phyloP scores from a whole-genome alignment of 2,888 invertebrate species.

The Nebria salina region DNA sequence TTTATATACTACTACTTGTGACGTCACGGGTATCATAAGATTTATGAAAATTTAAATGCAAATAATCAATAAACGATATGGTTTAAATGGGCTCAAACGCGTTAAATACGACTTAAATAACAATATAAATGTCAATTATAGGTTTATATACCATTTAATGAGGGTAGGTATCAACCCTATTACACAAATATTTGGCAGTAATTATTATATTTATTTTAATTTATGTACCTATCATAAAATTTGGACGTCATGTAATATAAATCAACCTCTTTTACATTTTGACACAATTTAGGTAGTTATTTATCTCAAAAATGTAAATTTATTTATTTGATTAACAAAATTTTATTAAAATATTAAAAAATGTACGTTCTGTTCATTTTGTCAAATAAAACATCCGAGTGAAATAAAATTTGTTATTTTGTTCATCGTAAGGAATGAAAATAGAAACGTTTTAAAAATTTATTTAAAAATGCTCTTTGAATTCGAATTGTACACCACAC shows the following conservation, averaged over 20 bases:
- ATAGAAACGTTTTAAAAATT: background rate
- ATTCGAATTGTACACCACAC: constrained; percentile 24
- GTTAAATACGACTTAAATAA: too few species aligned
- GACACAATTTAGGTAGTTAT: background rate
- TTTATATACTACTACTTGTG: too few species aligned
- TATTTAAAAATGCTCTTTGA: constrained; percentile 41
- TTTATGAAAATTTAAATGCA: too few species aligned
- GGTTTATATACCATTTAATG: too few species aligned
- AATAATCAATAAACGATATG: too few species aligned
- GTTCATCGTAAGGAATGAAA: background rate
- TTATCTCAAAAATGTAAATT: background rate
- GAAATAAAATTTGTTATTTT: background rate
- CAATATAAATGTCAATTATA: too few species aligned
- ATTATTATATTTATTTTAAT: too few species aligned
- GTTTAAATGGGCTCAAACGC: too few species aligned
- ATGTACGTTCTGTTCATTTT: background rate
- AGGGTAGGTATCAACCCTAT: too few species aligned
- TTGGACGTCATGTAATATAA: background rate
- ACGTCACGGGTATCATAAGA: too few species aligned
- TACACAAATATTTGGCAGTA: too few species aligned
- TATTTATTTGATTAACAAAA: background rate
- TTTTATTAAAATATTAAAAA: background rate
- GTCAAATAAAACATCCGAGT: too few species aligned
- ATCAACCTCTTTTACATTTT: background rate
- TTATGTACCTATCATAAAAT: background rate